These are phyloP conservation scores for Merluccius polli DNA, from an alignment of 2,797 vertebrate genomes.

Conservation along the genomic window DNA sequence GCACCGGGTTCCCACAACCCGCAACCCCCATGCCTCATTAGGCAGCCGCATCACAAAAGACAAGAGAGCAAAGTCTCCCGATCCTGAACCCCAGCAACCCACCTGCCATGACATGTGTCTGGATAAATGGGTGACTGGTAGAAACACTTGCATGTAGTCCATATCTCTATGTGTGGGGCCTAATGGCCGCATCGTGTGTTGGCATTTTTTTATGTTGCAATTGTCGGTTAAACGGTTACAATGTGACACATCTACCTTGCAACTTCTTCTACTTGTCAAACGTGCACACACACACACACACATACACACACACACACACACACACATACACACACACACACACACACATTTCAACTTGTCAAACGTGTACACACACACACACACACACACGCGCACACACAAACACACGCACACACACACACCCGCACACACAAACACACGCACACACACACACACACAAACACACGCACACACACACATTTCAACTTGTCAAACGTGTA, in stretches of 20 bases:
- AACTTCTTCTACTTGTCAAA: neutral
- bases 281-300: neutral
- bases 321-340: neutral
- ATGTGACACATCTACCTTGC: neutral
- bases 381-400: neutral
- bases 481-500: neutral
- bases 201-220: neutral
- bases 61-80: slow-evolving; percentile 21
- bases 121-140: too few relatives aligned
- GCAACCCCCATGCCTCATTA: slow-evolving; percentile 59
- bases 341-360: neutral
- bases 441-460: too few relatives aligned
- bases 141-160: too few relatives aligned
- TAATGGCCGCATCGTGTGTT: too few relatives aligned
- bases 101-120: too few relatives aligned
- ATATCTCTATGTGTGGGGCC: too few relatives aligned
- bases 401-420: neutral
- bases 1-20: slow-evolving; percentile 61
- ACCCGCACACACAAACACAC: neutral
- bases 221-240: neutral
- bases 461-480: neutral
- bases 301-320: too few relatives aligned
- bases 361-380: too few relatives aligned
- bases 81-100: neutral
- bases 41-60: slow-evolving; percentile 45